Percentiles rank a stretch among this genome's conserved stretches.
phyloP scores from a whole-genome alignment of 2,888 invertebrate species.

The Thera britannica region DNA sequence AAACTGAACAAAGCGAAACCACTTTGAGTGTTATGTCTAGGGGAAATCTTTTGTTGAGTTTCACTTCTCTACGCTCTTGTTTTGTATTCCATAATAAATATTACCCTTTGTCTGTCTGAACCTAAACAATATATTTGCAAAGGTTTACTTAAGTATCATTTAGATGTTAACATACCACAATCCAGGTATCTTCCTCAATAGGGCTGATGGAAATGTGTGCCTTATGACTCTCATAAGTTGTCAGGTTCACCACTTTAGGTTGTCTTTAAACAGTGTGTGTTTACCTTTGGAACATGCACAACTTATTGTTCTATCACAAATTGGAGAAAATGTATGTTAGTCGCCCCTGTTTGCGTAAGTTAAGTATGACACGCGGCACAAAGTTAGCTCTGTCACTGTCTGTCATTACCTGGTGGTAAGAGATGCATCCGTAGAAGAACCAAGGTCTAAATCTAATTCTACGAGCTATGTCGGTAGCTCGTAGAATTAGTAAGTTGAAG shows the following conservation, averaged over 20 bases:
- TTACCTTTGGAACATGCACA: not conserved
- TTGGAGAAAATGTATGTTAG: too few species aligned
- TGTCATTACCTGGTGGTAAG: too few species aligned
- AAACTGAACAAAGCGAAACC: too few species aligned
- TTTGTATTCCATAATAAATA: slow-evolving; percentile 20
- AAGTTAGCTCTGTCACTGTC: too few species aligned
- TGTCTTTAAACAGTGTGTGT: not conserved
- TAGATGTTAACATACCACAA: slow-evolving; percentile 24
- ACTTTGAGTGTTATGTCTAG: too few species aligned
- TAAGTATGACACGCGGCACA: too few species aligned
- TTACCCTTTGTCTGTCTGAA: slow-evolving; percentile 28
- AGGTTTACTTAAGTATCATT: slow-evolving; percentile 25
- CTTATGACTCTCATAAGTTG: slow-evolving; percentile 11
- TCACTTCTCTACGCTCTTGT: slow-evolving; percentile 12
- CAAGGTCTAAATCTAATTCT: too few species aligned
- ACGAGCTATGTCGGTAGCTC: too few species aligned
- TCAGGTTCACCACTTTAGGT: not conserved
- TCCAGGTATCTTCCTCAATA: slow-evolving; percentile 1
- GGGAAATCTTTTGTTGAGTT: not conserved
- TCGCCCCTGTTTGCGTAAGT: too few species aligned
- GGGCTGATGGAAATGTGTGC: not conserved
- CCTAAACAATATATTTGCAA: slow-evolving; percentile 34
- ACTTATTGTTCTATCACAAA: too few species aligned
- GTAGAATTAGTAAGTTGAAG: too few species aligned
- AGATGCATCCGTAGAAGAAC: too few species aligned